Conservation (phyloP, 37 sponge, comb jelly and placozoan species). For the Tethya wilhelma region DNA sequence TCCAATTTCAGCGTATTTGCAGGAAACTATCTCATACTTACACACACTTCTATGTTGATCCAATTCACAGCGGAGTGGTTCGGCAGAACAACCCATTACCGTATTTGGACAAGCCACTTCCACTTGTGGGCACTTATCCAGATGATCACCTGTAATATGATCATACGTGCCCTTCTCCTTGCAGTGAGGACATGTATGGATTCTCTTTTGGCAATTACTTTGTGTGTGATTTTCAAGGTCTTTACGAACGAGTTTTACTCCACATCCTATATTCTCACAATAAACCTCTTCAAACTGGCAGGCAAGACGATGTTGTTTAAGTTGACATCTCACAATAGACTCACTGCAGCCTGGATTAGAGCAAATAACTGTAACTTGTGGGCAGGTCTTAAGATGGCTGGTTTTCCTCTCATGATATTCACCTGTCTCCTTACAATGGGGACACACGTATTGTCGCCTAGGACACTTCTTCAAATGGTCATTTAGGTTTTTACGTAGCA, state of each 20-base stretch:
- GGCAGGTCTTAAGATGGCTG: conserved; percentile 24
- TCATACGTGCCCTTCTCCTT: conserved; percentile 14
- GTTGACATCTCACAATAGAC: neutral
- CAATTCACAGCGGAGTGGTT: neutral
- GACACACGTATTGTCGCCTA: conserved; percentile 34
- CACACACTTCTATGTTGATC: conserved; percentile 4
- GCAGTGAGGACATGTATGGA: conserved; percentile 44
- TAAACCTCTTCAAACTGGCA: too few relatives aligned
- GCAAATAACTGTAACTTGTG: conserved; percentile 2
- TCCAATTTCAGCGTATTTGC: conserved; percentile 26
- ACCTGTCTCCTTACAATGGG: conserved; percentile 30
- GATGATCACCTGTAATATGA: conserved; percentile 21
- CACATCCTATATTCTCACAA: too few relatives aligned
- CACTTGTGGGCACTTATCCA: conserved; percentile 15
- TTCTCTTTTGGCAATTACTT: conserved; percentile 14
- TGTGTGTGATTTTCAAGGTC: conserved; percentile 25
- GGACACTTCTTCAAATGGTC: conserved; percentile 20
- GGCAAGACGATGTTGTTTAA: too few relatives aligned
- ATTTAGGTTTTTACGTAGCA: conserved; percentile 18
- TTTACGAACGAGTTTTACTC: too few relatives aligned
- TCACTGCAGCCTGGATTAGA: conserved; percentile 12
- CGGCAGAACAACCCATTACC: neutral
- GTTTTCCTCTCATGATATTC: conserved; percentile 17
- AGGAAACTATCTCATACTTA: conserved; percentile 13
- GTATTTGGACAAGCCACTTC: conserved; percentile 22